These are phyloP conservation scores for Entomobrya proxima DNA, from an alignment of 2,888 invertebrate genomes.

Conservation along the genomic window DNA sequence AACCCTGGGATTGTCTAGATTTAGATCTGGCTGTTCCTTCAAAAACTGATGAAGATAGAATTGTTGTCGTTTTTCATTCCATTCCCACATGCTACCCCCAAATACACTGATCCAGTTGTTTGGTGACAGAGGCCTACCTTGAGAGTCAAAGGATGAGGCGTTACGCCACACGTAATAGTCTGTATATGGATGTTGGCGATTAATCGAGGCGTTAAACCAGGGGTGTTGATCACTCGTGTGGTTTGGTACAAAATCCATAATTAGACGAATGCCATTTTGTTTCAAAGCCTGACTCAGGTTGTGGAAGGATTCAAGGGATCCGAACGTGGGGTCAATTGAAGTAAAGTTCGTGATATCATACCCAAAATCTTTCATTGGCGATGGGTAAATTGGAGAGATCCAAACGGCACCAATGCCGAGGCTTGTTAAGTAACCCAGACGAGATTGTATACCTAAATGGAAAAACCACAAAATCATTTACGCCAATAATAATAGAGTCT, in stretches of 20 bases:
- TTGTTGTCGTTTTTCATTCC: slow-evolving; percentile 83
- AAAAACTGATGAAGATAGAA: slow-evolving; percentile 89
- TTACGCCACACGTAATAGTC: slow-evolving; percentile 90
- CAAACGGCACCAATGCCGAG: slow-evolving; percentile 86
- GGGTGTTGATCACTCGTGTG: slow-evolving; percentile 83
- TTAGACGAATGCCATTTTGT: slow-evolving; percentile 77
- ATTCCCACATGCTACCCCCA: slow-evolving; percentile 87
- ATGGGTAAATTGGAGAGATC: slow-evolving; percentile 79
- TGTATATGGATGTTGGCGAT: slow-evolving; percentile 81
- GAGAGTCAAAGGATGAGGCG: slow-evolving; percentile 77
- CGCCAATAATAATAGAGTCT: too few relatives aligned
- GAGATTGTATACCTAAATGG: slow-evolving; percentile 78
- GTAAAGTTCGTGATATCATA: slow-evolving; percentile 90
- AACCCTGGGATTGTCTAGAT: slow-evolving; percentile 85
- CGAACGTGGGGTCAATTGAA: slow-evolving; percentile 85
- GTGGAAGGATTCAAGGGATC: slow-evolving; percentile 83
- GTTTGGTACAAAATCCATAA: slow-evolving; percentile 87
- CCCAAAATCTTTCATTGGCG: slow-evolving; percentile 91
- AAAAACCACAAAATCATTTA: too few relatives aligned
- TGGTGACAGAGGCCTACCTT: slow-evolving; percentile 72
- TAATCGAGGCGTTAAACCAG: slow-evolving; percentile 85
- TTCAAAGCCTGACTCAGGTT: slow-evolving; percentile 78
- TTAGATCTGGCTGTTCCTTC: slow-evolving; percentile 85
- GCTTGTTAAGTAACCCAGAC: slow-evolving; percentile 82
- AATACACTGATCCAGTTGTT: slow-evolving; percentile 79